Evolutionary conservation across 2,888 invertebrate genomes (phyloP).

Genomic region (Agelastica alni): DNA sequence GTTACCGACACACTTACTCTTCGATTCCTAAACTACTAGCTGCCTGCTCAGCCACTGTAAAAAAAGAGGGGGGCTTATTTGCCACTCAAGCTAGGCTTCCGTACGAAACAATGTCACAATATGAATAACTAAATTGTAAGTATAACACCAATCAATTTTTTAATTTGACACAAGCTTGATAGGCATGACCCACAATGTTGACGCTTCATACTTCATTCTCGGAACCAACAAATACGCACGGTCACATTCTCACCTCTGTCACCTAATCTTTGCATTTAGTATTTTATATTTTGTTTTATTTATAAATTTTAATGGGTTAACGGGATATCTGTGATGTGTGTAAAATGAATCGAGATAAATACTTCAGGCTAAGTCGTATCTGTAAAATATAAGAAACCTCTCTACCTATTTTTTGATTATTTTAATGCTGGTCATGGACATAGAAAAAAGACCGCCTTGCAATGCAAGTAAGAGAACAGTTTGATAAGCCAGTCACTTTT

Average conservation of each 20-base stretch:
- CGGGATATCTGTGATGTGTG: constrained; percentile 13
- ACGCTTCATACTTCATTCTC: constrained; percentile 48
- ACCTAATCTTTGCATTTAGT: constrained; percentile 39
- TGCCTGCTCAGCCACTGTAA: constrained; percentile 57
- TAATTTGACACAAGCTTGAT: constrained; percentile 54
- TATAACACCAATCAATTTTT: no score
- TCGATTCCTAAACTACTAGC: constrained; percentile 46
- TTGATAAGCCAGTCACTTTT: no score
- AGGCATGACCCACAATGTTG: constrained; percentile 57
- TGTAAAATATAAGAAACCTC: constrained; percentile 49
- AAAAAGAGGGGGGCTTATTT: constrained; percentile 51
- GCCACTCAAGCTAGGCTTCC: constrained; percentile 53
- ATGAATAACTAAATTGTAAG: not conserved
- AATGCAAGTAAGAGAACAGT: no score
- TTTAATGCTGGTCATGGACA: no score
- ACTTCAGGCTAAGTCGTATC: constrained; percentile 20
- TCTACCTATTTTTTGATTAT: constrained; percentile 43
- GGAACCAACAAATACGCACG: constrained; percentile 33
- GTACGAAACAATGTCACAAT: not conserved
- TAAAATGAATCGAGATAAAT: constrained; percentile 12
- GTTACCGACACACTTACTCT: constrained; percentile 40
- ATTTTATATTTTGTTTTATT: constrained; percentile 36
- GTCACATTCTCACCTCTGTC: constrained; percentile 42
- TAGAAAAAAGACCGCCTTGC: no score
- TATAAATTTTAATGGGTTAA: constrained; percentile 32